Evolutionary conservation across 1,140 invertebrate species (phyloP).

Genomic region (Lasioglossum albipes): DNA sequence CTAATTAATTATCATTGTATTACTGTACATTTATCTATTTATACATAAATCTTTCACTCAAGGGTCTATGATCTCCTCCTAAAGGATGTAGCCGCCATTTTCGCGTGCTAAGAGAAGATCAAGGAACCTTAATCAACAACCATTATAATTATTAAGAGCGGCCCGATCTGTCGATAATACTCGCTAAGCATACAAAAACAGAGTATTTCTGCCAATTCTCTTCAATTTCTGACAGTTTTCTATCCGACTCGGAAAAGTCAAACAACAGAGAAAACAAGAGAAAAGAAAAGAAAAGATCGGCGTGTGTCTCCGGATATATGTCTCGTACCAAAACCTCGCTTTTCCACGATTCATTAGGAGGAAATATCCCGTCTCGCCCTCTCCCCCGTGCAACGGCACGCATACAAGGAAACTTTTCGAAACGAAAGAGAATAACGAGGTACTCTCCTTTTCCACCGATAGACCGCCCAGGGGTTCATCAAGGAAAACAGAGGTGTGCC

Average conservation of each 20-base stretch:
- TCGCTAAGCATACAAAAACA: conserved; percentile 26
- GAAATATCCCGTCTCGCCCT: too few species aligned
- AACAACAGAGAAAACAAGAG: conserved; percentile 1
- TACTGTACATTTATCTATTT: conserved; percentile 75
- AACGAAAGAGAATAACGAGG: conserved; percentile 17
- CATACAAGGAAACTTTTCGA: conserved; percentile 58
- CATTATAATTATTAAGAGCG: conserved; percentile 69
- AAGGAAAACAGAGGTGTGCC: conserved; percentile 44
- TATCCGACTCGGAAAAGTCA: conserved; percentile 28
- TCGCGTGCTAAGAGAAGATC: conserved; percentile 56
- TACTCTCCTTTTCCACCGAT: conserved; percentile 36
- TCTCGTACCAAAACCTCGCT: conserved; percentile 4
- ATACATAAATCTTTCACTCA: conserved; percentile 75
- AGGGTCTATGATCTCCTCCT: conserved; percentile 65
- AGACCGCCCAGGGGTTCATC: conserved; percentile 18
- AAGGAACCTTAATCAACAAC: conserved; percentile 71
- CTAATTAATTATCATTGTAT: conserved; percentile 72
- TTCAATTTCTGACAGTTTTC: conserved; percentile 36
- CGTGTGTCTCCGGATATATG: not conserved
- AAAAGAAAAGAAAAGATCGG: not conserved
- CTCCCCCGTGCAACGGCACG: not conserved
- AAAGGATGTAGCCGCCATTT: conserved; percentile 9
- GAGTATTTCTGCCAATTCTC: conserved; percentile 38
- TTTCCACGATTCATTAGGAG: conserved; percentile 13
- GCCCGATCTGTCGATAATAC: conserved; percentile 61